These are phyloP conservation scores for Mycalesis mineus DNA, from an alignment of 2,888 invertebrate species.

Conservation along the genomic window DNA sequence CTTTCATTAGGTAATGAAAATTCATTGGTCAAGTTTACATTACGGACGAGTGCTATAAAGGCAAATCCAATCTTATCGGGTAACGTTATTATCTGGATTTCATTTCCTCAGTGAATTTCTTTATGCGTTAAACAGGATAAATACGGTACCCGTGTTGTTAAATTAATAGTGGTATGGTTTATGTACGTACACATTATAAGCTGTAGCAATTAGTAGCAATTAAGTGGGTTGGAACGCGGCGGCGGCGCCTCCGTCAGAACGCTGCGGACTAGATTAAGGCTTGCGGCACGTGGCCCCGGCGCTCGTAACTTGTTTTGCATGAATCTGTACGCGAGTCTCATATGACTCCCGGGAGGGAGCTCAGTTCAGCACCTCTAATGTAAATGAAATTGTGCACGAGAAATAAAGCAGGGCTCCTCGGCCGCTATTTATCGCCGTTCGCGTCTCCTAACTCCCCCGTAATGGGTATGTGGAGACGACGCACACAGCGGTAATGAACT, in stretches of 20 bases:
- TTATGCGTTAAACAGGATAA: constrained; percentile 2
- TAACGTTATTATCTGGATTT: constrained; percentile 30
- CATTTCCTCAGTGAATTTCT: constrained; percentile 22
- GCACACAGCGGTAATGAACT: constrained; percentile 66
- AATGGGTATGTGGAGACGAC: constrained; percentile 69
- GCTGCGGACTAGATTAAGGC: constrained; percentile 64
- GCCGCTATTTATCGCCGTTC: constrained; percentile 70
- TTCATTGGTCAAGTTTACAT: constrained; percentile 34
- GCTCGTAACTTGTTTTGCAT: constrained; percentile 72
- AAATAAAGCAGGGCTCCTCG: constrained; percentile 71
- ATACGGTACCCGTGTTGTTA: constrained; percentile 46
- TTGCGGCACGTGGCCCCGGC: constrained; percentile 56
- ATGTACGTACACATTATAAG: constrained; percentile 62
- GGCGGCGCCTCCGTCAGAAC: constrained; percentile 48
- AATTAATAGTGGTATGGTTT: constrained; percentile 62
- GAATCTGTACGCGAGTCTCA: constrained; percentile 71
- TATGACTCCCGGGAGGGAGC: constrained; percentile 65
- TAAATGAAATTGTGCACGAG: constrained; percentile 76
- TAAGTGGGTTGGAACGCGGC: constrained; percentile 63
- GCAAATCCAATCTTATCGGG: constrained; percentile 33
- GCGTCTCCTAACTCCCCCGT: constrained; percentile 71
- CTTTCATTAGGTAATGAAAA: constrained; percentile 38
- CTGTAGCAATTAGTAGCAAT: constrained; percentile 72
- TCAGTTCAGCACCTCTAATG: constrained; percentile 71
- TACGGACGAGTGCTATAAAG: constrained; percentile 31